Conservation (phyloP, 2,797 vertebrate species). For the Premnoplex brunnescens region DNA sequence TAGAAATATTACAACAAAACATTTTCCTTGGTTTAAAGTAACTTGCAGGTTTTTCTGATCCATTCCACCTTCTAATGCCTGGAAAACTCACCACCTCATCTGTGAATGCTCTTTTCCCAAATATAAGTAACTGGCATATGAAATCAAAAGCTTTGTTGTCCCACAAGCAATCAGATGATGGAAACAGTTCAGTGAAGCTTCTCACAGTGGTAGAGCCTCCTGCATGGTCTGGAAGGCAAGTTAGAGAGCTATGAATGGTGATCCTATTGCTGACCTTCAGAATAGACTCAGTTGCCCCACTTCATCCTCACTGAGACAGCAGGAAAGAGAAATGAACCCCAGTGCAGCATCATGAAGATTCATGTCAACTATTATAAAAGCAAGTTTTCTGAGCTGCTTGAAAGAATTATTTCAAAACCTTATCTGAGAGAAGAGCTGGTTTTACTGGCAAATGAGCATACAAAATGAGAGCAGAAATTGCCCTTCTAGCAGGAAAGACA, state of each 20-base stretch:
- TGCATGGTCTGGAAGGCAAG: not conserved
- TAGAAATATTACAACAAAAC: not conserved
- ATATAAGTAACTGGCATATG: not conserved
- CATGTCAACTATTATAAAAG: not conserved
- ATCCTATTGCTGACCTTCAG: not conserved
- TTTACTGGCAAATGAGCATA: conserved; percentile 64
- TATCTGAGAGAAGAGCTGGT: not conserved
- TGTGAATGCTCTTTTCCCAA: not conserved
- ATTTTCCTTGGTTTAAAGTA: not conserved
- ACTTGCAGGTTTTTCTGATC: not conserved
- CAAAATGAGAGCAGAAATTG: conserved; percentile 38
- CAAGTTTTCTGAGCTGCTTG: not conserved
- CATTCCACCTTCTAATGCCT: not conserved
- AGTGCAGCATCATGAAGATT: not conserved
- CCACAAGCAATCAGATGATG: not conserved
- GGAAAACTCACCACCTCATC: not conserved
- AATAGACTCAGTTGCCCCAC: not conserved
- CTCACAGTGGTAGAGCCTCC: not conserved
- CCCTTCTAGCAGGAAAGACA: conserved; percentile 49
- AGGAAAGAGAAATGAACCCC: not conserved
- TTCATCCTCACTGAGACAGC: not conserved
- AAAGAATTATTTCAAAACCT: conserved; percentile 38
- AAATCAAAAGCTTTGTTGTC: not conserved
- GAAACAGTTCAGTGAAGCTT: conserved; percentile 18
- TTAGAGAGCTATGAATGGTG: not conserved